These are phyloP conservation scores for Neoarius graeffei DNA, from an alignment of 2,113 vertebrate genomes.

Conservation along the genomic window DNA sequence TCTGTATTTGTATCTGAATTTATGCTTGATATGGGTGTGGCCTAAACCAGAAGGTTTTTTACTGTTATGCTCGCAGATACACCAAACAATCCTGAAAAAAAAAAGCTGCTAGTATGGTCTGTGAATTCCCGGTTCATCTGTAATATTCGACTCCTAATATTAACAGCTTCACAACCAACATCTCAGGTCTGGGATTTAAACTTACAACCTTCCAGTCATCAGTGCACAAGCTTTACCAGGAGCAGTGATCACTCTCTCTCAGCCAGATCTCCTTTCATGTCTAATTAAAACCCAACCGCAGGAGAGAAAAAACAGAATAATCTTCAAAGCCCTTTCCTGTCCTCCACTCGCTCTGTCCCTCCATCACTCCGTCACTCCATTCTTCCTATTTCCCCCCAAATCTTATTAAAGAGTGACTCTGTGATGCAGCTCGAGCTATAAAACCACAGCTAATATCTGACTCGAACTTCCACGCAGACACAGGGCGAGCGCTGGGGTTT, in stretches of 20 bases:
- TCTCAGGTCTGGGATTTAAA: not conserved
- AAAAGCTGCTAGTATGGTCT: not conserved
- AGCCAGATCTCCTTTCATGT: not conserved
- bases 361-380: not conserved
- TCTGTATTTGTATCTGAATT: not conserved
- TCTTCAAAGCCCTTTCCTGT: constrained; percentile 11
- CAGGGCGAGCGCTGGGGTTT: not conserved
- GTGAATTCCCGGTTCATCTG: not conserved
- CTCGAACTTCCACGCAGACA: not conserved
- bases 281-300: not conserved
- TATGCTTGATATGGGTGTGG: not conserved
- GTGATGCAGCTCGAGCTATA: not conserved
- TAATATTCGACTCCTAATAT: not conserved
- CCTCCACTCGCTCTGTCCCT: no score
- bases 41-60: not conserved
- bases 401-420: not conserved
- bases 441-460: not conserved
- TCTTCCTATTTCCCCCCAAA: not conserved
- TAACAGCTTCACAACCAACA: not conserved
- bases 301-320: not conserved
- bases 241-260: not conserved
- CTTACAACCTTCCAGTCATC: not conserved
- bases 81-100: no score
- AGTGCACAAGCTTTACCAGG: not conserved
- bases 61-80: not conserved